Evolutionary conservation across 2,113 vertebrate species (phyloP).

Genomic region (rabbit (Oryctolagus cuniculus)): mOryCun1.1 NC_091453.1:34209001-34209500

Average conservation of each 20-base stretch:
- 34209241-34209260: constrained; percentile 57
- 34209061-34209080: constrained; percentile 64
- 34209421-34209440: not conserved
- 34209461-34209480: not conserved
- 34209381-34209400: not conserved
- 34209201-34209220: not conserved
- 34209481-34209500: not conserved
- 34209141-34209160: constrained; percentile 72
- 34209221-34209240: constrained; percentile 4
- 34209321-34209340: not conserved
- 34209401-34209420: not conserved
- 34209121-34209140: constrained; percentile 60
- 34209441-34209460: not conserved
- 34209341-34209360: constrained; percentile 1
- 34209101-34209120: constrained; percentile 64
- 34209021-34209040: constrained; percentile 24
- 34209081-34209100: constrained; percentile 72
- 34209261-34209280: constrained; percentile 14
- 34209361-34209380: not conserved
- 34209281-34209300: not conserved
- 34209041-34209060: constrained; percentile 40
- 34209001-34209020: not conserved
- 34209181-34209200: constrained; percentile 52
- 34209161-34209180: constrained; percentile 34
- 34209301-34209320: not conserved